phyloP scores from a whole-genome alignment of 2,797 vertebrate genomes.

The Semotilus atromaculatus region DNA sequence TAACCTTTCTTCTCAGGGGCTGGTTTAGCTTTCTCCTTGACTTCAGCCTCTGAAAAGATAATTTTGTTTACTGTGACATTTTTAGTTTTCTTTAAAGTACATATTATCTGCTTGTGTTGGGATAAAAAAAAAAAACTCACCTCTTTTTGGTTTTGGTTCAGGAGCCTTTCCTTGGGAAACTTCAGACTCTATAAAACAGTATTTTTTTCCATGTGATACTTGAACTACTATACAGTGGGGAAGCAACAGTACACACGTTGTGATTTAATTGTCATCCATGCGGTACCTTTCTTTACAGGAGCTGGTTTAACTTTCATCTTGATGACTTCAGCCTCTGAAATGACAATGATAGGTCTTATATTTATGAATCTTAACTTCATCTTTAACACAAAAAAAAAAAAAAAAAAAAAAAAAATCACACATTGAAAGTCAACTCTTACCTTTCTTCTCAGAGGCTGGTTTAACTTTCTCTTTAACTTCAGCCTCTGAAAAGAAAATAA shows the following conservation, averaged over 20 bases:
- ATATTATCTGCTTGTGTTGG: too few species aligned
- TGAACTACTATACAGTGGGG: background rate
- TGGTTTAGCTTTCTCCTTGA: conserved; percentile 39
- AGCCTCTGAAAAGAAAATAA: conserved; percentile 38
- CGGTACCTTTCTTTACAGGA: conserved; percentile 59
- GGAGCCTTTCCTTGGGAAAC: background rate
- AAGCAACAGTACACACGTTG: background rate
- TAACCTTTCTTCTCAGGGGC: conserved; percentile 26
- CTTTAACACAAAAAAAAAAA: background rate
- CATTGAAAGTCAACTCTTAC: background rate
- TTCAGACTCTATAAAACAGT: conserved; percentile 1
- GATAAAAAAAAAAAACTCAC: background rate
- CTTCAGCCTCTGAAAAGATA: background rate
- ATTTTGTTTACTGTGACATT: too few species aligned
- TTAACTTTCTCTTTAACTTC: conserved; percentile 56
- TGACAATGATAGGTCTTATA: background rate
- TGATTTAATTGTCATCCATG: background rate
- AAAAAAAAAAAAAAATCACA: too few species aligned
- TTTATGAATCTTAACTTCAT: background rate
- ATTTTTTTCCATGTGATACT: too few species aligned
- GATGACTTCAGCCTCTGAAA: conserved; percentile 43
- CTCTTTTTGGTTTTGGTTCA: background rate
- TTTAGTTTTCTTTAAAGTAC: too few species aligned
- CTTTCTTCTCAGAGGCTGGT: conserved; percentile 35
- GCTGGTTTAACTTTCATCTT: conserved; percentile 63